Evolutionary conservation across 2,113 vertebrate genomes (phyloP).

Genomic region (Megaptera novaeangliae): DNA sequence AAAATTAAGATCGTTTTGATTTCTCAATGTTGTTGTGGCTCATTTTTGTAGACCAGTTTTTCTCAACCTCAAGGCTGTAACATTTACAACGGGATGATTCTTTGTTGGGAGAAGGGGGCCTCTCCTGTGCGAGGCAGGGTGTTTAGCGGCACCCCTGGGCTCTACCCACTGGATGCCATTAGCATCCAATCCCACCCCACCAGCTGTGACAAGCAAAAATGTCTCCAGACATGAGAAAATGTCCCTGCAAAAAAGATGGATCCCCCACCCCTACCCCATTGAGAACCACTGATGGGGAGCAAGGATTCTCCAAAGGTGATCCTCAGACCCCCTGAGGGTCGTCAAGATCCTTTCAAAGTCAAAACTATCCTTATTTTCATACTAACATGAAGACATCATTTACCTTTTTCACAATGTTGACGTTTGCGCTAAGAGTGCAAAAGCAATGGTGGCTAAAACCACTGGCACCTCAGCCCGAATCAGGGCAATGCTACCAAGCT

Average conservation of each 20-base stretch:
- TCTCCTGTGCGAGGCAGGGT: neutral
- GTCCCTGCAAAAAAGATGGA: neutral
- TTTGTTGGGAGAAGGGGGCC: neutral
- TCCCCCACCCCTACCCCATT: neutral
- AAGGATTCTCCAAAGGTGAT: neutral
- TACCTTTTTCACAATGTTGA: neutral
- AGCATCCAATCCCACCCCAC: no score
- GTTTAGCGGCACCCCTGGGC: neutral
- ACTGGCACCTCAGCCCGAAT: neutral
- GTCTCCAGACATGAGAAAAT: neutral
- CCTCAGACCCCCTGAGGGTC: neutral
- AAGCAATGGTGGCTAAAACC: neutral
- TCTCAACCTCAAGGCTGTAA: neutral
- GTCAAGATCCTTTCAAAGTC: neutral
- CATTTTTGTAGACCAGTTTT: neutral
- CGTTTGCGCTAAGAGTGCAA: neutral
- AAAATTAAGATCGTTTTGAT: neutral
- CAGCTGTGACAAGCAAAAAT: neutral
- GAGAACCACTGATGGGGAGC: neutral
- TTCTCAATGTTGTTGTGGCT: neutral
- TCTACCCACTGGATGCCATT: neutral
- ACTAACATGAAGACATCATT: neutral
- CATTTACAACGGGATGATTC: neutral
- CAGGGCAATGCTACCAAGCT: neutral
- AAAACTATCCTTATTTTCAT: neutral